Base-by-base conservation (phyloP, 2,113 vertebrate genomes). In the Hyaena hyaena region DNA sequence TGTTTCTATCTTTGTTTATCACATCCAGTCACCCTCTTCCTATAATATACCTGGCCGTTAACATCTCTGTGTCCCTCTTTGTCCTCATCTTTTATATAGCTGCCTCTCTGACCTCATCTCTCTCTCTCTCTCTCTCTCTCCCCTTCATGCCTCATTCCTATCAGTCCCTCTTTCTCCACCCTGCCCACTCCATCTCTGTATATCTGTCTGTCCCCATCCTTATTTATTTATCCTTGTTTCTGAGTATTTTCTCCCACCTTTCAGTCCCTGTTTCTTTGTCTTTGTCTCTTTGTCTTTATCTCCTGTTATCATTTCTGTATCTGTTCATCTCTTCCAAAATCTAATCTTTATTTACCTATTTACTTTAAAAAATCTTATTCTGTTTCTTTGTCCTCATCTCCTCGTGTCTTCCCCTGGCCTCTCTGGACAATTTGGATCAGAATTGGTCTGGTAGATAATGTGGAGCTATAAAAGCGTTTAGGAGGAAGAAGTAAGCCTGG, bases 381-480 rank as follows among this genome's bases (percentile, higher is more conserved):
- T 94, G 31, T 82, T 96, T 92, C 63, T 95, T 93, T 89, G 21
- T 88, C 50, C 23, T 85, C 50, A 91, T 93, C 39, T 93, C 50
- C 19, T 21, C 45, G 73, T 66, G 69, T 94, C 81, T 96, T 96
- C 73, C 50, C 95, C 93, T 81, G 76, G 91, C 35, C 43, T 74
- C 88, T 93, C 48, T 90, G 91, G 97, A 89, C 31, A 89, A 55
- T 86, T 97, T 83, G 85, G 73, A 96, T 94, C 81, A 74, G 63
- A 97, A 95, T 80, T 97, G 92, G 82, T 88, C 88, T 97, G 82
- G 86, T 96, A 97, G 97, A 96, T 98, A 96, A 95, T 39, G 28
- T 96, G 92, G 69, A 89, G 68, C 92, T 97, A 98, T 96, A 97
- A 97, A 97, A 96, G 96, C 81, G 79, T 95, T 95, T 84, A 97